These are phyloP conservation scores for Tetropium fuscum DNA, from an alignment of 2,888 invertebrate genomes.

Conservation along the genomic window DNA sequence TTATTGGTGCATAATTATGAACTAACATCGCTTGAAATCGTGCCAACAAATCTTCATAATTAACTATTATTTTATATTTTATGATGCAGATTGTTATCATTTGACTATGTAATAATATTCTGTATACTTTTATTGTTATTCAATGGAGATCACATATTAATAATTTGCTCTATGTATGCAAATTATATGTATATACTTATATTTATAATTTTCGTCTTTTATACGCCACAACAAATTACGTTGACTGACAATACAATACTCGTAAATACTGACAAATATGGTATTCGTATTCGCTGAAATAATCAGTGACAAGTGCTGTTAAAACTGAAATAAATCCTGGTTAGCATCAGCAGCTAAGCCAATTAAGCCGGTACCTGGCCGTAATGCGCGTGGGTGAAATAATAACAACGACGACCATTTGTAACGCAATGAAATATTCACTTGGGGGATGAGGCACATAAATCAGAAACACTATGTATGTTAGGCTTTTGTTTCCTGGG, in stretches of 20 bases:
- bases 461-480: constrained; percentile 52
- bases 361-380: constrained; percentile 58
- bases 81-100: too few species aligned
- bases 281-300: constrained; percentile 53
- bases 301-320: constrained; percentile 59
- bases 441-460: constrained; percentile 44
- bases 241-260: constrained; percentile 42
- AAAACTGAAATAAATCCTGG: constrained; percentile 59
- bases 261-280: constrained; percentile 56
- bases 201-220: too few species aligned
- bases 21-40: too few species aligned
- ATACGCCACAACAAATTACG: constrained; percentile 42
- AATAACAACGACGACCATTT: constrained; percentile 62
- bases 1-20: too few species aligned
- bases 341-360: constrained; percentile 59
- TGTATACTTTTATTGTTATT: too few species aligned
- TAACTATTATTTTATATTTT: too few species aligned
- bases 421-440: constrained; percentile 62
- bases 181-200: too few species aligned
- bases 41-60: too few species aligned
- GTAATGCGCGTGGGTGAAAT: constrained; percentile 56
- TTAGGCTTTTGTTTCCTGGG: constrained; percentile 45
- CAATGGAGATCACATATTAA: too few species aligned
- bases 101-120: too few species aligned
- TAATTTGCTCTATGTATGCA: too few species aligned